A percentile compares a stretch with the other conserved stretches of the same genome.
phyloP scores from a whole-genome alignment of 2,113 vertebrate species.

The Seriola dumerili region DNA sequence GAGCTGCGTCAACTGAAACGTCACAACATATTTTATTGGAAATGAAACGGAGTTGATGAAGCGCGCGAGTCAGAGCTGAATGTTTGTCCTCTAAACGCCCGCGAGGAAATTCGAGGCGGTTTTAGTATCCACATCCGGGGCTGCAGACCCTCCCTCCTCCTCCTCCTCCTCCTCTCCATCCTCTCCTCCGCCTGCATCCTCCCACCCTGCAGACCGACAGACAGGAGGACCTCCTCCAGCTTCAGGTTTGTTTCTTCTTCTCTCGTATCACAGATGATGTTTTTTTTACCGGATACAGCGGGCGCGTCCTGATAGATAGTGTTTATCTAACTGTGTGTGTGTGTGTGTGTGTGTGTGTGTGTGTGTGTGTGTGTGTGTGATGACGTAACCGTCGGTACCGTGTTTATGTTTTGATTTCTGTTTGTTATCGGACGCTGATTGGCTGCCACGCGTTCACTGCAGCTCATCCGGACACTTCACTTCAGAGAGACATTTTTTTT shows the following conservation, averaged over 20 bases:
- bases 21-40: no score
- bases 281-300: not conserved
- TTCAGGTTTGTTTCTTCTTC: constrained; percentile 29
- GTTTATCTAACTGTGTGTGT: not conserved
- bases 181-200: constrained; percentile 12
- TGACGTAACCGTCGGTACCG: constrained; percentile 10
- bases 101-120: not conserved
- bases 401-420: not conserved
- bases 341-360: not conserved
- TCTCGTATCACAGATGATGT: no score
- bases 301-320: not conserved
- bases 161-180: not conserved
- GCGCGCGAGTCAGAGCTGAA: no score
- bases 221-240: not conserved
- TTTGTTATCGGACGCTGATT: no score
- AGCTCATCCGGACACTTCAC: not conserved
- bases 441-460: not conserved
- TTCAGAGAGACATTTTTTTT: no score
- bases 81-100: not conserved
- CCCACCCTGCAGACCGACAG: constrained; percentile 27
- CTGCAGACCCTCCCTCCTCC: no score
- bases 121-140: not conserved
- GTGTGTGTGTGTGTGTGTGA: constrained; percentile 1
- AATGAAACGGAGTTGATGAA: not conserved
- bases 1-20: no score